A percentile compares a stretch with the other conserved stretches of the same genome.
Conservation (phyloP, 2,113 vertebrate genomes). For the Tragelaphus scriptus region DNA sequence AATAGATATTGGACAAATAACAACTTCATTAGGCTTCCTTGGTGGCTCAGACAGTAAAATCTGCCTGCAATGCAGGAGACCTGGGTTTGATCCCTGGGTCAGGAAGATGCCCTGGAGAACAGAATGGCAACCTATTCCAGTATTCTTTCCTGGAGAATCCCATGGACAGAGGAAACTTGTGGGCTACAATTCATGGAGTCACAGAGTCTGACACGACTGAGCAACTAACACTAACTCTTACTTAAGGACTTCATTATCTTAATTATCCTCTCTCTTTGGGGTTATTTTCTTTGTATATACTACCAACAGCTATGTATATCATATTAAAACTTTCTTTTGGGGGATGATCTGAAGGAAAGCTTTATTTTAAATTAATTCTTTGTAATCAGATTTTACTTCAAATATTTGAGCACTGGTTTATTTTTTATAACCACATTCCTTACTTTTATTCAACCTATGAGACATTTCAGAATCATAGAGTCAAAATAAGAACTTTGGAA, state of each 20-base stretch:
- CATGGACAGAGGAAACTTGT: neutral
- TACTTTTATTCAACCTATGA: neutral
- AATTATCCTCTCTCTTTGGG: neutral
- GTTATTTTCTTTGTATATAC: neutral
- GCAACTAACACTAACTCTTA: neutral
- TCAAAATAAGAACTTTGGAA: conserved; percentile 21
- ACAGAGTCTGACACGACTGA: neutral
- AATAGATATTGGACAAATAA: neutral
- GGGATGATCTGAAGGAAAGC: neutral
- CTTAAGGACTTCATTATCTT: neutral
- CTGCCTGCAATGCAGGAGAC: neutral
- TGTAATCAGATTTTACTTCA: neutral
- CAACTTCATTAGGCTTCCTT: neutral
- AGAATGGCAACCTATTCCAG: neutral
- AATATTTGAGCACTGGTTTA: neutral
- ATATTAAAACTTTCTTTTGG: neutral
- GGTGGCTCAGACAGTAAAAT: neutral
- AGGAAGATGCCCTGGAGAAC: neutral
- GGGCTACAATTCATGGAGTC: neutral
- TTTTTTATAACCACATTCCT: neutral
- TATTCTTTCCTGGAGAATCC: neutral
- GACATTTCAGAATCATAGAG: neutral
- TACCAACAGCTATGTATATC: neutral
- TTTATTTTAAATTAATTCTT: conserved; percentile 22
- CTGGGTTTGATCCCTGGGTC: neutral